Percentiles rank a stretch among this genome's conserved stretches.
These are phyloP conservation scores for Apomyelois bistriatella DNA, from an alignment of 2,888 invertebrate species.

Conservation along the genomic window DNA sequence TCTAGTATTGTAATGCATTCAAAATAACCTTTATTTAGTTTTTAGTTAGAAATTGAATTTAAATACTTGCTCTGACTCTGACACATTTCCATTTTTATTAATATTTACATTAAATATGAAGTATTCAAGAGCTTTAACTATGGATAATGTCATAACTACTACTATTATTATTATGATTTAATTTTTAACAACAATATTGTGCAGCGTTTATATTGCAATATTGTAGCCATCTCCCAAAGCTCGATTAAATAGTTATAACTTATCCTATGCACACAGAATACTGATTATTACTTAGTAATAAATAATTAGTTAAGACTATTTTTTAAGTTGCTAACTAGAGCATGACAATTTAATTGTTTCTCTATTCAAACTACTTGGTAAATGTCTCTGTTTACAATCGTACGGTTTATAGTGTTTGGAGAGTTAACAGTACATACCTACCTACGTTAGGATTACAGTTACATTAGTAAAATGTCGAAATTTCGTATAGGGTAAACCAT, in stretches of 20 bases:
- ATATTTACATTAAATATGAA: conserved; percentile 29
- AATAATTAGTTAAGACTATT: not conserved
- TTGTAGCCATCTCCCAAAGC: conserved; percentile 4
- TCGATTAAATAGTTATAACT: not conserved
- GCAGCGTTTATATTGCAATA: conserved; percentile 14
- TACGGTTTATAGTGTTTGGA: conserved; percentile 48
- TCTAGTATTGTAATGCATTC: conserved; percentile 54
- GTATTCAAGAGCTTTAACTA: conserved; percentile 56
- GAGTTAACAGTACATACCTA: conserved; percentile 51
- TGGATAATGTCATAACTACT: conserved; percentile 29
- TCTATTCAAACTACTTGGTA: conserved; percentile 3
- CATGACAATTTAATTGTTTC: conserved; percentile 7
- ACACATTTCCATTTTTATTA: conserved; percentile 50
- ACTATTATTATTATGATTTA: conserved; percentile 13
- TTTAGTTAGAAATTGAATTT: conserved; percentile 15
- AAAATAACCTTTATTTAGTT: conserved; percentile 34
- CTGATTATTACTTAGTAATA: not conserved
- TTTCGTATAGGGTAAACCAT: conserved; percentile 38
- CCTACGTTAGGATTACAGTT: conserved; percentile 41
- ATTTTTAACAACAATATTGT: conserved; percentile 14
- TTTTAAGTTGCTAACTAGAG: not conserved
- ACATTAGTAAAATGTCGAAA: conserved; percentile 28
- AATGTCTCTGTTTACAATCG: conserved; percentile 6
- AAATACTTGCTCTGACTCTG: conserved; percentile 32
- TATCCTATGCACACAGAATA: not conserved